Conservation (phyloP, 1,140 invertebrate species). For the silkworm (Bombyx mori) region ASM3026992v2 NC_085118.1:5101001-5101500, state of each 20-base stretch:
- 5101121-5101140: too few species aligned
- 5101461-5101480: constrained; percentile 19
- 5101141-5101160: too few species aligned
- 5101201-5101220: too few species aligned
- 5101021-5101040: too few species aligned
- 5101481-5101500: constrained; percentile 21
- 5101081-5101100: too few species aligned
- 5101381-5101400: constrained; percentile 43
- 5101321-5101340: constrained; percentile 37
- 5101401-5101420: constrained; percentile 20
- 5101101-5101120: too few species aligned
- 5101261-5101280: constrained; percentile 9
- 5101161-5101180: too few species aligned
- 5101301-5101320: constrained; percentile 34
- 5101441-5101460: constrained; percentile 33
- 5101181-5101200: too few species aligned
- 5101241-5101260: constrained; percentile 10
- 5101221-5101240: background rate
- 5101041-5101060: too few species aligned
- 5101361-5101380: constrained; percentile 41
- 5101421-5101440: constrained; percentile 37
- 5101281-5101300: constrained; percentile 22
- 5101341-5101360: constrained; percentile 22
- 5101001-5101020: too few species aligned
- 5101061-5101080: too few species aligned